Conservation (phyloP, 2,797 vertebrate genomes). For the Diglossa cyanea region DNA sequence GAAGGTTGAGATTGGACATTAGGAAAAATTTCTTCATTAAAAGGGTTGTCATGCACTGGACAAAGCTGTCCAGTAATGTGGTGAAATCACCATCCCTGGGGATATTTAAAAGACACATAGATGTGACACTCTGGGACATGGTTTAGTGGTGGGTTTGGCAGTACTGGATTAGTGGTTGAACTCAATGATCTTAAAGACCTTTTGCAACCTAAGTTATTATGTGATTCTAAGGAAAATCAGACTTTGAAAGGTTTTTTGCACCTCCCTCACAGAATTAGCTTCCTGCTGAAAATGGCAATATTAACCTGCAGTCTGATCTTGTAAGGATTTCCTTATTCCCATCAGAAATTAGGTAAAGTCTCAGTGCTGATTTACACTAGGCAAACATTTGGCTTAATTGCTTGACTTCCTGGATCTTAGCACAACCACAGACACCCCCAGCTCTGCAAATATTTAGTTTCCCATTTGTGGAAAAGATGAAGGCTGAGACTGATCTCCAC, state of each 20-base stretch:
- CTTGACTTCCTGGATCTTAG: constrained; percentile 10
- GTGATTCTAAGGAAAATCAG: background rate
- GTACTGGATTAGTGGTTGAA: background rate
- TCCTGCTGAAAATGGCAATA: background rate
- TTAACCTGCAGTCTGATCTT: background rate
- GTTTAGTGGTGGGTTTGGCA: background rate
- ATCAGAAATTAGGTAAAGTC: constrained; percentile 1
- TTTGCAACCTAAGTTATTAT: background rate
- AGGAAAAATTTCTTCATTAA: background rate
- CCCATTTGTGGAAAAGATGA: constrained; percentile 11
- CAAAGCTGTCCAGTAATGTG: background rate
- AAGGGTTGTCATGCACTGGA: background rate
- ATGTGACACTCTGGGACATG: background rate
- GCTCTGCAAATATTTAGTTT: constrained; percentile 18
- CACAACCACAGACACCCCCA: background rate
- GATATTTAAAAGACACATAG: background rate
- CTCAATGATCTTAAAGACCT: background rate
- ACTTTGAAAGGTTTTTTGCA: background rate
- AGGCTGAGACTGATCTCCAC: constrained; percentile 2
- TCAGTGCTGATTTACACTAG: background rate
- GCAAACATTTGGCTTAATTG: constrained; percentile 6
- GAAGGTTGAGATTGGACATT: background rate
- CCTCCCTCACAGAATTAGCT: background rate
- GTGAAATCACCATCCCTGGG: background rate
- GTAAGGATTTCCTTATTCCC: constrained; percentile 20